phyloP scores from a whole-genome alignment of 2,113 vertebrate species.

The Cheilinus undulatus region DNA sequence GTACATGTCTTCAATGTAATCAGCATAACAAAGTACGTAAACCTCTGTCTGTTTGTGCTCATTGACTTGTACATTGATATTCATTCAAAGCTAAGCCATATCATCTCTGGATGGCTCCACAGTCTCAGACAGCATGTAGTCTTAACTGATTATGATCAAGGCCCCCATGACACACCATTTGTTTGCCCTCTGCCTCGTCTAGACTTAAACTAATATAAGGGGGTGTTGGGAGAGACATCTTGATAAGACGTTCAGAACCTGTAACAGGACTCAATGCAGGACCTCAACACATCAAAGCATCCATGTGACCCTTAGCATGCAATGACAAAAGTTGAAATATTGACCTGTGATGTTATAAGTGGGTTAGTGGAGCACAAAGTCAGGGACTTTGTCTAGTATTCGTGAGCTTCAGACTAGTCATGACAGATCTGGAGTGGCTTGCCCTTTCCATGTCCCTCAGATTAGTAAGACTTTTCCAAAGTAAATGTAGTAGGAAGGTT shows the following conservation, averaged over 20 bases:
- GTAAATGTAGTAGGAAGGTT: too few relatives aligned
- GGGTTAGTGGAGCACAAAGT: conserved; percentile 41
- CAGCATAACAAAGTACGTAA: background rate
- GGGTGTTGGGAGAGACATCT: conserved; percentile 11
- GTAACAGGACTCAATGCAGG: conserved; percentile 32
- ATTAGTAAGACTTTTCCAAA: too few relatives aligned
- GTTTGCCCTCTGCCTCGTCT: conserved; percentile 56
- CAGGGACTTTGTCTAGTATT: conserved; percentile 6
- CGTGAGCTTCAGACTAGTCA: too few relatives aligned
- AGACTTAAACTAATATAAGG: conserved; percentile 29
- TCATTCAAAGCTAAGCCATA: conserved; percentile 9
- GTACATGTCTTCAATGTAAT: conserved; percentile 1
- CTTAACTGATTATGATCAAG: conserved; percentile 54
- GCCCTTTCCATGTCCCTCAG: too few relatives aligned
- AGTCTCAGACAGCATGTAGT: conserved; percentile 26
- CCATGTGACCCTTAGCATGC: conserved; percentile 22
- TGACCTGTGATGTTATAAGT: conserved; percentile 44
- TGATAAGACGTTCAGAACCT: conserved; percentile 26
- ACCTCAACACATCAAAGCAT: conserved; percentile 43
- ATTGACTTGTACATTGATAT: conserved; percentile 24
- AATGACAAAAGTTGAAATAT: conserved; percentile 4
- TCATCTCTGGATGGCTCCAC: conserved; percentile 26
- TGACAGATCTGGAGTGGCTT: too few relatives aligned
- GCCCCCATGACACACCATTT: conserved; percentile 40
- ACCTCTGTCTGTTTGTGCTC: background rate